Evolutionary conservation across 2,797 vertebrate species (phyloP).

Genomic region (Leptatherina wallacei): DNA sequence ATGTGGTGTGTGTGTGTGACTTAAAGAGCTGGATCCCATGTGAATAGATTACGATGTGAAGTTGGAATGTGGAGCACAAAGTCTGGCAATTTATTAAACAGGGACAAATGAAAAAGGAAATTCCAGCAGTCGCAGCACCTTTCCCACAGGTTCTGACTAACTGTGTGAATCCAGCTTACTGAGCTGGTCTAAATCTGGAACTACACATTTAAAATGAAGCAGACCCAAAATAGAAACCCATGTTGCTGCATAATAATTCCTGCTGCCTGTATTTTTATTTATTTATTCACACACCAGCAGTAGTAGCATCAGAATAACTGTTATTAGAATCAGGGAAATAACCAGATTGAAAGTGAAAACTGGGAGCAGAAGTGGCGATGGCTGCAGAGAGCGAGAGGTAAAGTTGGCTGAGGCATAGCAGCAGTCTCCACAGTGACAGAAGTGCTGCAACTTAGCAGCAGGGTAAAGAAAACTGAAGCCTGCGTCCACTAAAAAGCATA

Average conservation of each 20-base stretch:
- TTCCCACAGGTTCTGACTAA: slow-evolving; percentile 30
- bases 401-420: neutral
- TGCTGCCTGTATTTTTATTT: slow-evolving; percentile 53
- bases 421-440: slow-evolving; percentile 22
- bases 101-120: slow-evolving; percentile 55
- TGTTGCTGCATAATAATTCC: slow-evolving; percentile 46
- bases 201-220: slow-evolving; percentile 39
- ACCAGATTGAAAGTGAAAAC: slow-evolving; percentile 42
- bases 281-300: slow-evolving; percentile 55
- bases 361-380: slow-evolving; percentile 22
- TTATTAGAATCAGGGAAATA: slow-evolving; percentile 45
- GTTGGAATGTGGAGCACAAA: slow-evolving; percentile 34
- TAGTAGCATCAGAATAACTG: slow-evolving; percentile 51
- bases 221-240: slow-evolving; percentile 52
- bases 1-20: neutral
- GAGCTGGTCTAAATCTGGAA: slow-evolving; percentile 41
- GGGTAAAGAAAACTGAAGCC: slow-evolving; percentile 54
- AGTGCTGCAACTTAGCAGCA: slow-evolving; percentile 40
- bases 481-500: slow-evolving; percentile 43
- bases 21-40: neutral
- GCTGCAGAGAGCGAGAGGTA: neutral
- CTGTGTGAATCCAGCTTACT: slow-evolving; percentile 10
- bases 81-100: slow-evolving; percentile 47
- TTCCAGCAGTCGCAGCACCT: slow-evolving; percentile 31
- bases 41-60: slow-evolving; percentile 27